Percentiles rank a stretch among this genome's conserved stretches.
Conservation (phyloP, 2,797 vertebrate species). For the Poecilia picta region DNA sequence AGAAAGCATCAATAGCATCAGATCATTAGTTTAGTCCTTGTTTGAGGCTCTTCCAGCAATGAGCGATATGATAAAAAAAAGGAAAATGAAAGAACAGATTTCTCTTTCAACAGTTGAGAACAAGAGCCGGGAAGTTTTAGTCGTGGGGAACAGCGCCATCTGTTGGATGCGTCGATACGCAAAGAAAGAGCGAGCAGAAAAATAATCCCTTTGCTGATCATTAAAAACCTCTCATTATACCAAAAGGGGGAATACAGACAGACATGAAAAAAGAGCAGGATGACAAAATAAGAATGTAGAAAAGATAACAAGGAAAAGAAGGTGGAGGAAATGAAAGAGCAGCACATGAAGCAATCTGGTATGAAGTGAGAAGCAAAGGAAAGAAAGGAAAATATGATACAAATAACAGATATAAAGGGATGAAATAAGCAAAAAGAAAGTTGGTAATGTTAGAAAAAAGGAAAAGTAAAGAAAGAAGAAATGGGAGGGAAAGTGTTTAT, state of each 20-base stretch:
- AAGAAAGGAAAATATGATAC: not conserved
- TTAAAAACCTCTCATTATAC: constrained; percentile 13
- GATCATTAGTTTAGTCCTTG: constrained; percentile 35
- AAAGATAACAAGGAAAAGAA: not conserved
- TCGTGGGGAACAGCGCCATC: constrained; percentile 76
- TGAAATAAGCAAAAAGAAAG: not conserved
- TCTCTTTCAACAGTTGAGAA: constrained; percentile 28
- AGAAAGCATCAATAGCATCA: constrained; percentile 12
- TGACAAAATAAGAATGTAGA: not conserved
- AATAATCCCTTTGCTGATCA: constrained; percentile 16
- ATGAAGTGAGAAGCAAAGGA: too few relatives aligned
- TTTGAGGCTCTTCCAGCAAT: constrained; percentile 38
- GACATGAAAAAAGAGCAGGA: not conserved
- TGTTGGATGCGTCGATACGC: constrained; percentile 50
- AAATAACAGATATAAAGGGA: too few relatives aligned
- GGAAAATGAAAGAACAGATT: constrained; percentile 42
- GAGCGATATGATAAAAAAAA: constrained; percentile 21
- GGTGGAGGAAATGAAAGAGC: not conserved
- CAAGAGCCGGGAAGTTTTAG: constrained; percentile 23
- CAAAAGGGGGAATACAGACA: not conserved
- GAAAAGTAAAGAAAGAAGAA: not conserved
- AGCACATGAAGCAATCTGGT: not conserved
- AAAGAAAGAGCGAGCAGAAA: constrained; percentile 13
- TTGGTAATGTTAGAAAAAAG: not conserved
- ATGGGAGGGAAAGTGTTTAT: not conserved